Conservation (phyloP, 92 coral and sea anemone genomes). For the Umimayanthus chanpuru region DNA sequence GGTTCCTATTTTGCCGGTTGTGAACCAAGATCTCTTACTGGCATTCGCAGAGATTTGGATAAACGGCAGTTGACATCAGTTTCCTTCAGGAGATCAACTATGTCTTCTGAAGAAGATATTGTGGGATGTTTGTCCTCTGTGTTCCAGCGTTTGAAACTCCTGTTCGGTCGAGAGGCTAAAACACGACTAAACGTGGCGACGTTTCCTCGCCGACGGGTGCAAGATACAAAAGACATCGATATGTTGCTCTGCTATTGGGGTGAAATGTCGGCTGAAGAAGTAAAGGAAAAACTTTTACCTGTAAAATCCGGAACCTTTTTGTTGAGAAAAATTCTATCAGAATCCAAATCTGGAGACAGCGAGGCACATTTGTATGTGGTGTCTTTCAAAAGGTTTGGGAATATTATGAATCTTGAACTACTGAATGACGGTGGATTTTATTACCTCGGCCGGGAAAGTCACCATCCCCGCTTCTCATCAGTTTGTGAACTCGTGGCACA, state of each 20-base stretch:
- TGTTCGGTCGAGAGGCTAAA: not conserved
- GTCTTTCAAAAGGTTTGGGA: too few species aligned
- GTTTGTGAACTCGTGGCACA: too few species aligned
- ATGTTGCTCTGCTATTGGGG: too few species aligned
- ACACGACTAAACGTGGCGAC: too few species aligned
- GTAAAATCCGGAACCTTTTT: slow-evolving; percentile 15
- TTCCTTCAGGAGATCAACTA: too few species aligned
- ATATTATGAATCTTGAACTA: too few species aligned
- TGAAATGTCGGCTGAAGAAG: slow-evolving; percentile 15
- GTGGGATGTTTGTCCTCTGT: not conserved
- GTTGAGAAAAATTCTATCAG: not conserved
- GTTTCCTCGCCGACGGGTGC: not conserved
- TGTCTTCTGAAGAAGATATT: not conserved
- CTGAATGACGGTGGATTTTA: not conserved
- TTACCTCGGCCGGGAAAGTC: slow-evolving; percentile 4
- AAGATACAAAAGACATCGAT: not conserved
- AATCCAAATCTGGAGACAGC: not conserved
- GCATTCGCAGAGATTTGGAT: too few species aligned
- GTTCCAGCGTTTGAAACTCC: not conserved
- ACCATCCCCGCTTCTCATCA: slow-evolving; percentile 25
- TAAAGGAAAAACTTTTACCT: not conserved
- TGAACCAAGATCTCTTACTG: too few species aligned
- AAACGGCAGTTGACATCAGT: too few species aligned
- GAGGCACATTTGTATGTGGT: not conserved
- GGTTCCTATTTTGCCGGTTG: too few species aligned